Evolutionary conservation across 2,888 invertebrate genomes (phyloP).

Genomic region (Rutpela maculata): DNA sequence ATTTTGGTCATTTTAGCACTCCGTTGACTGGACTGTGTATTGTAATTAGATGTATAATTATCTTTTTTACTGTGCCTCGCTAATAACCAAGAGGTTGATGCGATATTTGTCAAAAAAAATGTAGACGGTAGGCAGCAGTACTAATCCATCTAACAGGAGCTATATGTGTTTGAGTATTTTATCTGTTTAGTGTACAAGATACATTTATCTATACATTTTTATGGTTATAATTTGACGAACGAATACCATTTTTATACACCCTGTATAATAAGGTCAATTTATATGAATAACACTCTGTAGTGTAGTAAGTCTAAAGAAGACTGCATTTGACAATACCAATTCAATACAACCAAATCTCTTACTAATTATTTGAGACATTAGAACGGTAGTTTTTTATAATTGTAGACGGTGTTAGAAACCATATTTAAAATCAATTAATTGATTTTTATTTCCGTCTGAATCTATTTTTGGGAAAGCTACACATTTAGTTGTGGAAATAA

Average conservation of each 20-base stretch:
- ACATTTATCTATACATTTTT: no score
- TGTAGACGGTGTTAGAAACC: not conserved
- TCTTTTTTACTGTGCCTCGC: no score
- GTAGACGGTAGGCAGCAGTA: no score
- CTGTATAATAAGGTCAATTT: not conserved
- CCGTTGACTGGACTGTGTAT: no score
- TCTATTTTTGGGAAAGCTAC: conserved; percentile 11
- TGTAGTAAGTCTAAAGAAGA: not conserved
- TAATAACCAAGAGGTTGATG: no score
- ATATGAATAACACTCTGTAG: not conserved
- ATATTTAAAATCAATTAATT: conserved; percentile 15
- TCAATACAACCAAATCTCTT: not conserved
- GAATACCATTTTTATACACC: not conserved
- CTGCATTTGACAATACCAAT: not conserved
- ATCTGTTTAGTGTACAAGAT: no score
- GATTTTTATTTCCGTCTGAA: conserved; percentile 6
- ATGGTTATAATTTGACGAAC: no score
- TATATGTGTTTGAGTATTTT: no score
- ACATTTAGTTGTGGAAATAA: conserved; percentile 6
- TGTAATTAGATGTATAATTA: no score
- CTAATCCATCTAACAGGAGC: no score
- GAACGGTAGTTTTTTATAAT: not conserved
- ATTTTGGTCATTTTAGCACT: no score
- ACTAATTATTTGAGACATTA: conserved; percentile 1
- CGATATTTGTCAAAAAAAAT: no score